A percentile compares a stretch with the other conserved stretches of the same genome.
Evolutionary conservation across 2,797 vertebrate species (phyloP).

Genomic region (Eulemur coronatus): DNA sequence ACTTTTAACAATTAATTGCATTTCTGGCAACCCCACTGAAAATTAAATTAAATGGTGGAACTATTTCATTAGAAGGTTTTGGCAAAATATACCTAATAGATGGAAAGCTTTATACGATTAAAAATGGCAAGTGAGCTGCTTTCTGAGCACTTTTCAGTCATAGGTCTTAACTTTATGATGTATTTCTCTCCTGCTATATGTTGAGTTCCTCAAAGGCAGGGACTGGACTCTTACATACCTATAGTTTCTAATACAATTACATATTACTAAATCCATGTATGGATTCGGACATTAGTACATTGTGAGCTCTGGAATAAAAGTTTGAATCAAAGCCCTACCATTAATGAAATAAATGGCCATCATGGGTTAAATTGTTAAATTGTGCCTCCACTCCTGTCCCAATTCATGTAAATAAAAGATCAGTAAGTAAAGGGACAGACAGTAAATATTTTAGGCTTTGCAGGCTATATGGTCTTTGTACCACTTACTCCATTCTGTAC

Average conservation of each 20-base stretch:
- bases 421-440: background rate
- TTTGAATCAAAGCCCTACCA: background rate
- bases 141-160: constrained; percentile 71
- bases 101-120: constrained; percentile 81
- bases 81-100: constrained; percentile 82
- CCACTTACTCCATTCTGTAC: no score
- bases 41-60: constrained; percentile 84
- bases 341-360: background rate
- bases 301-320: background rate
- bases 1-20: constrained; percentile 85
- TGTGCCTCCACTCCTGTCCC: background rate
- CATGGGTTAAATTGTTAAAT: background rate
- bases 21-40: constrained; percentile 82
- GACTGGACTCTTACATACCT: background rate
- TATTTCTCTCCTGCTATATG: constrained; percentile 15
- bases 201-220: constrained; percentile 30
- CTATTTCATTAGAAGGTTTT: constrained; percentile 83
- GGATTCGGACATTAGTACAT: background rate
- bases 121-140: constrained; percentile 77
- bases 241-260: background rate
- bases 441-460: background rate
- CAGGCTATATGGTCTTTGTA: background rate
- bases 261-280: background rate
- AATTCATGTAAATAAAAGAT: background rate
- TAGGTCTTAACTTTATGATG: constrained; percentile 17